Evolutionary conservation across 2,797 vertebrate genomes (phyloP), one percentile per base, ranked within the genome.

Genomic region (Helicolenus hilgendorfi): DNA sequence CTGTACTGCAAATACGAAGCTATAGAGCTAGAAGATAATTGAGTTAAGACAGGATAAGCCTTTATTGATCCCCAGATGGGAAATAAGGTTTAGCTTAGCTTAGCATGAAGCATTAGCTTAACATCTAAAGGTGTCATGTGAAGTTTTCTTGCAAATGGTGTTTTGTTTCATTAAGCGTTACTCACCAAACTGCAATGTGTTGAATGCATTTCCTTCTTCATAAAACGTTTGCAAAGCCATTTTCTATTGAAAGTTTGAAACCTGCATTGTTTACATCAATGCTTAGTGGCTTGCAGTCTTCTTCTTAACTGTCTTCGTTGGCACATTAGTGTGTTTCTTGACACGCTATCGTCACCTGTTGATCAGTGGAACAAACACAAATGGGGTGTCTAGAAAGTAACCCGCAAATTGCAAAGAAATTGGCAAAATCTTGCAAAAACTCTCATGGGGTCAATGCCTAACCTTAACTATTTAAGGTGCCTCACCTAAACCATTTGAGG

Each of bases 401-500:
- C 7, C 45, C 7, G 18, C 45, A 49, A 45, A 45, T 45, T 45
- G 15, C 14, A 7, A 45, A 45, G 20, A 18, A 45, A 15, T 15
- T 45, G 15, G 41, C 15, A 6, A 18, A 49, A 20, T 49, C 7
- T 20, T 49, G 45, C 18, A 20, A 49, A 49, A 49, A 49, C 45
- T 20, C 45, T 4, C 3, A 49, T 49, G 45, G 18, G 45, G 15
- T 49, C 41, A 49, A 8, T 49, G 41, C 15, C 0, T 45, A 18
- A 41, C 38, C 38, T 41, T 41, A 33, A 7, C 31, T 33, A 33
- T 7, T 33, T 7, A 5, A 33, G 31, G 31, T 33, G 31, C 7
- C 31, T 33, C 5, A 7, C 4, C 31, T 33, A 7, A 6, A 41
- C 0, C 14, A 15, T 41, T 15, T 0, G 14, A 0, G 38, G 14